These are phyloP conservation scores for Rhabdornis inornatus DNA, from an alignment of 2,113 vertebrate species.

Conservation along the genomic window DNA sequence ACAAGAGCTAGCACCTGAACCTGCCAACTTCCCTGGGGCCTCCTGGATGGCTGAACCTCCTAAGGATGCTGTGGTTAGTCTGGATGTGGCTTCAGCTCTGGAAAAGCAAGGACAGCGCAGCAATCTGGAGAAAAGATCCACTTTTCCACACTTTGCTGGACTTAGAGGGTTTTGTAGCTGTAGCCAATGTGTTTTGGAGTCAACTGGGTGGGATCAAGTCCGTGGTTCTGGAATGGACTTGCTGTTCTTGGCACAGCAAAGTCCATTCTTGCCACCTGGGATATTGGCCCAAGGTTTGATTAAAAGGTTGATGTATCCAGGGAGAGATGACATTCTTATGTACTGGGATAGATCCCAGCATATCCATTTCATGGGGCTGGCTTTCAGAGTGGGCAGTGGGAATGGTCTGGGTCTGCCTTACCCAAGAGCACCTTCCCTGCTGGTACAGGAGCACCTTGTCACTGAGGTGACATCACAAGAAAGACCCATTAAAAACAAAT, in stretches of 20 bases:
- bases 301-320: conserved; percentile 12
- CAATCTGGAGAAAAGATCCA: background rate
- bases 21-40: background rate
- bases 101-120: fast-evolving
- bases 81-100: background rate
- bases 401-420: background rate
- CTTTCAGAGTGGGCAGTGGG: background rate
- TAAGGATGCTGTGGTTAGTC: fast-evolving
- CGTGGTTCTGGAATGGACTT: background rate
- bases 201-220: background rate
- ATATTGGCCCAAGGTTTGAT: conserved; percentile 15
- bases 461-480: background rate
- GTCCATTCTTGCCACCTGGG: background rate
- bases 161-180: background rate
- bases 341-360: background rate
- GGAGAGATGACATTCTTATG: background rate
- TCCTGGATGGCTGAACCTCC: background rate
- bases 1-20: background rate
- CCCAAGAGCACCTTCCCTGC: background rate
- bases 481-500: background rate
- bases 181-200: background rate
- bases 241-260: conserved; percentile 25
- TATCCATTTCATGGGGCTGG: background rate
- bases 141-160: background rate
- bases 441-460: fast-evolving